Base-by-base conservation (phyloP, 2,113 vertebrate genomes). In the Malurus elegans region DNA sequence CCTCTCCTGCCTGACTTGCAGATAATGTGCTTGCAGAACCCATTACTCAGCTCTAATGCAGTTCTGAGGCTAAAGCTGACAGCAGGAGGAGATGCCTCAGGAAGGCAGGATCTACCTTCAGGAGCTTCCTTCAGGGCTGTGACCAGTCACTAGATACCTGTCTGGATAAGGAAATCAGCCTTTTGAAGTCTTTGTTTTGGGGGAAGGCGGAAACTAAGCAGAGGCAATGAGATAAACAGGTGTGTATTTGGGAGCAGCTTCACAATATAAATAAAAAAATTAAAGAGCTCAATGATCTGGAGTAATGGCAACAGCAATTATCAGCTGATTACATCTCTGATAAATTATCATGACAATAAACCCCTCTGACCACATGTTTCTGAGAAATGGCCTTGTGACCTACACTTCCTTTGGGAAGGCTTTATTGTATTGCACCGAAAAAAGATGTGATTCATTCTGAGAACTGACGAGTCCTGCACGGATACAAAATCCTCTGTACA, bases 331-430 rank as follows among this genome's bases (percentile, higher is more conserved):
- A 74, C 25, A 56, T 36, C 8, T 80, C 64, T 86, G 86, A 85
- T 42, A 70, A 83, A 80, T 79, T 32, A 73, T 57, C 67, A 66
- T 34, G 32, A 88, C 90, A 93, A 78, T 79, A 85, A 80, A 58
- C 23, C 13, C 32, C 58, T 84, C 65, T 38, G 50, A 83, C 76
- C 85, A 83, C 54, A 73, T 1, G 6, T 62, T 88, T 71, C 83
- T 88, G 88, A 88, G 79, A 95, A 91, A 93, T 3, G 3, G 75
- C 73, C 85, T 69, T 45, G 2, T 93, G 93, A 92, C 76, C 82
- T 48, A n/a, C 21, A 58, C 84, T 96, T 93, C 92, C 80, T 79
- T 50, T 75, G 54, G n/a, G 73, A 87, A 82, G 58, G 42, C 67
- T 85, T 56, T 71, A 69, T 38, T 76, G 78, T 60, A 48, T 36